A percentile compares a stretch with the other conserved stretches of the same genome.
phyloP scores from a whole-genome alignment of 2,888 invertebrate species.

The Papilio protenor region DNA sequence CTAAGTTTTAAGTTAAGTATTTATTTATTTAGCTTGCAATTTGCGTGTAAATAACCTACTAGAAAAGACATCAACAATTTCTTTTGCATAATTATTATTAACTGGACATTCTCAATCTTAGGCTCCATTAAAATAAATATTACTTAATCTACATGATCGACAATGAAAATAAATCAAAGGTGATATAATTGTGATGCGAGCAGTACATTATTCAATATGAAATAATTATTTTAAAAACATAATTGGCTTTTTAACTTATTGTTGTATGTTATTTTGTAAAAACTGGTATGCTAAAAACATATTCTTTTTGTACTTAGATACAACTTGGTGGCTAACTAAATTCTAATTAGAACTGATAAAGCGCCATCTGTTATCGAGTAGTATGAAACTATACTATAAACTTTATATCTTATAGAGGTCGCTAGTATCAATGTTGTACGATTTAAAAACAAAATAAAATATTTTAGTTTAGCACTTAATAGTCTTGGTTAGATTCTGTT shows the following conservation, averaged over 20 bases:
- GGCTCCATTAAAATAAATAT: neutral
- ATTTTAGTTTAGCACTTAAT: neutral
- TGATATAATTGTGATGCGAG: neutral
- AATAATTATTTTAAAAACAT: neutral
- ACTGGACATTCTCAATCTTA: too few relatives aligned
- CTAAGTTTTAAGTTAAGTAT: neutral
- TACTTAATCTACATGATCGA: neutral
- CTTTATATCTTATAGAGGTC: constrained; percentile 56
- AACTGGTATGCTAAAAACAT: neutral
- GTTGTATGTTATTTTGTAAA: neutral
- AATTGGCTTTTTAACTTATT: too few relatives aligned
- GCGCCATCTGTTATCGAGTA: constrained; percentile 74
- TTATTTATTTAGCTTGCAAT: too few relatives aligned
- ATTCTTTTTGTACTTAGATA: neutral
- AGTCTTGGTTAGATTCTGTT: neutral
- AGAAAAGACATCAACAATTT: neutral
- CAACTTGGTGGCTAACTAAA: too few relatives aligned
- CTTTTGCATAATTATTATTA: neutral
- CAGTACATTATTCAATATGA: neutral
- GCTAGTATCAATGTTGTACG: constrained; percentile 50
- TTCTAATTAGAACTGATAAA: constrained; percentile 45
- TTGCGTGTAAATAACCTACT: neutral
- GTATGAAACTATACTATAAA: constrained; percentile 48
- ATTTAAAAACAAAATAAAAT: neutral
- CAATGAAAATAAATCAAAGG: neutral